Evolutionary conservation across 2,888 invertebrate genomes (phyloP).

Genomic region (Lamellibrachia satsuma): DNA sequence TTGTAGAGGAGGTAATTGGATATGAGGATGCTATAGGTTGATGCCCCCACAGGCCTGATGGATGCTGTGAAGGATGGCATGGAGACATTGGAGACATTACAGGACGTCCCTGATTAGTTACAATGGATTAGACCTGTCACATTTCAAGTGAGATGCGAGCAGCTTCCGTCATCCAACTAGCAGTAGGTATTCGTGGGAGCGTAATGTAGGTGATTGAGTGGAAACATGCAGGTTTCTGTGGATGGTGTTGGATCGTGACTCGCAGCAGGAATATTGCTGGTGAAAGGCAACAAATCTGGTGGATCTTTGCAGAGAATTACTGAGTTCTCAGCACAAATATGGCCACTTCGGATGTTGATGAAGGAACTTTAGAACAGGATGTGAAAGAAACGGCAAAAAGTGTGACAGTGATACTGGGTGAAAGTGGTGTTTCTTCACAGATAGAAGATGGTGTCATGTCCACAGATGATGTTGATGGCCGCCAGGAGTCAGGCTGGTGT

Average conservation of each 20-base stretch:
- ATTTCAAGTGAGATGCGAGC: conserved; percentile 12
- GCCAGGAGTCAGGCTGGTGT: not conserved
- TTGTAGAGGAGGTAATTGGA: not conserved
- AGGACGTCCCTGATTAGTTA: conserved; percentile 10
- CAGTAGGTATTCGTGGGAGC: not conserved
- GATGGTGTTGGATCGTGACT: not conserved
- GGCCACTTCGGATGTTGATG: not conserved
- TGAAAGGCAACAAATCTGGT: not conserved
- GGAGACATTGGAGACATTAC: not conserved
- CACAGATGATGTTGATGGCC: not conserved
- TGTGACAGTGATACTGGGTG: not conserved
- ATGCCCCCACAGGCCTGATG: not conserved
- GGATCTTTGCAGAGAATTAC: not conserved
- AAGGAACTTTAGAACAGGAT: not conserved
- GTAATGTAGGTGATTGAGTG: conserved; percentile 9
- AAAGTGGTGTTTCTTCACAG: not conserved
- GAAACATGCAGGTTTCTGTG: not conserved
- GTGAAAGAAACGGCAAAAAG: not conserved
- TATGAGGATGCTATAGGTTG: not conserved
- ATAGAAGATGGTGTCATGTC: not conserved
- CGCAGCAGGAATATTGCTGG: not conserved
- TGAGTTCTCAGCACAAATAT: not conserved
- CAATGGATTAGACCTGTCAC: conserved; percentile 13
- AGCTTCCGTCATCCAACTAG: not conserved
- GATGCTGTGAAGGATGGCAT: not conserved